Base-by-base conservation (phyloP, 2,797 vertebrate genomes). In the Darevskia mixta region DNA sequence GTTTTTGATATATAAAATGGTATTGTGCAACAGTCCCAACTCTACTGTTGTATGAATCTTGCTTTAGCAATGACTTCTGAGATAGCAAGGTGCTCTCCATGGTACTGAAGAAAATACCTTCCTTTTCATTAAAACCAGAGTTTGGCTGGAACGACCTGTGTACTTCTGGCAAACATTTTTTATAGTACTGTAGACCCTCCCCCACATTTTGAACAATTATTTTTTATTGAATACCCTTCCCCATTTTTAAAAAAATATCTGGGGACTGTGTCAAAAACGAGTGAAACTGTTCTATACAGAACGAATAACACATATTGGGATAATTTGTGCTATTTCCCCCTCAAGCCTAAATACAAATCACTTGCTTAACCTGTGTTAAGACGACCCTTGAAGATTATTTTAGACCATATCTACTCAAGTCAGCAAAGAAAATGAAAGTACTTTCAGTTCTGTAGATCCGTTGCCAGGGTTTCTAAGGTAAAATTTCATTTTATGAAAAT, bases 81-180 rank as follows among this genome's bases (percentile, higher is more conserved):
- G 32, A 58, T 17, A 35, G 77, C 6, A 23, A 27, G 35, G 35
- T 45, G 69, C 83, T 89, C 78, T 89, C 88, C 88, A 81, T 81
- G 88, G 88, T 89, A 23, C 83, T 89, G 88, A 85, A 66, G 5
- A 18, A 77, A 83, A 10, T 7, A 13, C 9, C 5, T 81, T 35
- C n/a, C 23, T 79, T 72, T 55, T 5, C 29, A 15, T 75, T 32
- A 69, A 69, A 32, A 23, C 43, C 43, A 86, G 4, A 32, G 43
- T 20, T 18, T 2, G 13, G 9, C 29, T 67, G 10, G 13, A 78
- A 49, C 20, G 67, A 49, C 20, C 5, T 55, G n/a, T 35, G 10
- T 9, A 13, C 23, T 72, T 83, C 35, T 32, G 18, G 41, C 41
- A 43, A 35, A 35, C 17, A 20, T 72, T 49, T 76, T 13, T 66